Conservation (phyloP, 1,140 invertebrate species). For the Zeugodacus cucurbitae region DNA sequence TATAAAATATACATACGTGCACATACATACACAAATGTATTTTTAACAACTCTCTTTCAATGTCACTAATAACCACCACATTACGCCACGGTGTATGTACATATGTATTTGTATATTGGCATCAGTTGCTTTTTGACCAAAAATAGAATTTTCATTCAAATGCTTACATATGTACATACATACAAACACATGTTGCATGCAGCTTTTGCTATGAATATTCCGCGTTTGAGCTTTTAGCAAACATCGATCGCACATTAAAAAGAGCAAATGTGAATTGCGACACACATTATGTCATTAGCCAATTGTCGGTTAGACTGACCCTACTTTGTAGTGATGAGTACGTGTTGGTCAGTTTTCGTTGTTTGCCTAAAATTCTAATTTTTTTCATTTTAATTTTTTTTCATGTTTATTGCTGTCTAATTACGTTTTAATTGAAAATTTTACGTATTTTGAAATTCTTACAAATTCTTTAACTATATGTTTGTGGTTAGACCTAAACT, state of each 20-base stretch:
- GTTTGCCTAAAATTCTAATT: too few relatives aligned
- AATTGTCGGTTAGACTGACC: too few relatives aligned
- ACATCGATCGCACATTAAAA: background rate
- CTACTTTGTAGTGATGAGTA: too few relatives aligned
- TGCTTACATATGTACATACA: background rate
- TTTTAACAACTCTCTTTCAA: background rate
- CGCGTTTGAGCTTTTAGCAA: background rate
- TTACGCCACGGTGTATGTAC: too few relatives aligned
- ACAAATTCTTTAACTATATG: too few relatives aligned
- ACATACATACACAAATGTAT: background rate
- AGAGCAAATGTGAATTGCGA: background rate
- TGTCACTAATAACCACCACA: too few relatives aligned
- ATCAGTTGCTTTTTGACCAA: background rate
- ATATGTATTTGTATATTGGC: background rate
- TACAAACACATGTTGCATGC: background rate
- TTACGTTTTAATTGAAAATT: too few relatives aligned
- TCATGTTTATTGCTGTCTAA: too few relatives aligned
- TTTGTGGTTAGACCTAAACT: too few relatives aligned
- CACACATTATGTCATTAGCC: background rate
- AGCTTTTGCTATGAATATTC: background rate
- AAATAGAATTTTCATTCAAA: background rate
- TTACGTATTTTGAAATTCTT: too few relatives aligned
- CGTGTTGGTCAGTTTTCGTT: too few relatives aligned
- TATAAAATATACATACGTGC: background rate
- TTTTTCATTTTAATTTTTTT: too few relatives aligned